These are phyloP conservation scores for Drosophila obscura DNA, from an alignment of 1,140 invertebrate species.

Conservation along the genomic window DNA sequence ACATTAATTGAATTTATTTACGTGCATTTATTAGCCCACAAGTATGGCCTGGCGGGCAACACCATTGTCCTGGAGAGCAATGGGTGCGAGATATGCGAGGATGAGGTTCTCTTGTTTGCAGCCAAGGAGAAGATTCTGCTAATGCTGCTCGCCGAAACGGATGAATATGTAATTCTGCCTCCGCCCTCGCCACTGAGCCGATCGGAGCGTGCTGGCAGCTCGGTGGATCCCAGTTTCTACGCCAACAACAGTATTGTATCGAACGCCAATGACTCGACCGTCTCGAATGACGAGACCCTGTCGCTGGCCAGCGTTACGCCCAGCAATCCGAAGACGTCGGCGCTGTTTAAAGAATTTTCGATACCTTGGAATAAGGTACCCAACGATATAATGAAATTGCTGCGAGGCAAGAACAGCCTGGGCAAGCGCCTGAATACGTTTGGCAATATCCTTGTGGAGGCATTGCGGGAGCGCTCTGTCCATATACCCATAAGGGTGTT, in stretches of 20 bases:
- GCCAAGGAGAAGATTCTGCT: conserved; percentile 71
- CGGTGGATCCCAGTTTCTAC: conserved; percentile 69
- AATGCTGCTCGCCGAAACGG: conserved; percentile 62
- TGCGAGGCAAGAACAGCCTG: conserved; percentile 54
- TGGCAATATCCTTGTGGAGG: conserved; percentile 64
- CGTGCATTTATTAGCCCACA: conserved; percentile 46
- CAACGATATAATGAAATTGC: conserved; percentile 66
- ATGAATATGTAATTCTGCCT: conserved; percentile 68
- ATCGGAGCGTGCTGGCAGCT: conserved; percentile 69
- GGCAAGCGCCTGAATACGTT: conserved; percentile 69
- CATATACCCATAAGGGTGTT: conserved; percentile 67
- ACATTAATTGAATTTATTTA: background rate
- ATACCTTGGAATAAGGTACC: conserved; percentile 76
- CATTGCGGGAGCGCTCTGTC: conserved; percentile 50
- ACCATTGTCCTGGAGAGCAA: conserved; percentile 73
- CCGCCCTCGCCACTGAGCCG: conserved; percentile 68
- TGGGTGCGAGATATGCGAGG: conserved; percentile 72
- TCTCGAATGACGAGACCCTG: conserved; percentile 68
- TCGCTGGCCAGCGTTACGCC: conserved; percentile 67
- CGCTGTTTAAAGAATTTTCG: conserved; percentile 63
- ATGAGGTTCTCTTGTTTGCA: conserved; percentile 66
- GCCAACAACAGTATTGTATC: conserved; percentile 62
- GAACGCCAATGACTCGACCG: conserved; percentile 69
- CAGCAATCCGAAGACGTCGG: conserved; percentile 58
- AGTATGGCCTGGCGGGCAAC: conserved; percentile 61